Evolutionary conservation across 2,888 invertebrate species (phyloP).

Genomic region (Caenorhabditis becei): DNA sequence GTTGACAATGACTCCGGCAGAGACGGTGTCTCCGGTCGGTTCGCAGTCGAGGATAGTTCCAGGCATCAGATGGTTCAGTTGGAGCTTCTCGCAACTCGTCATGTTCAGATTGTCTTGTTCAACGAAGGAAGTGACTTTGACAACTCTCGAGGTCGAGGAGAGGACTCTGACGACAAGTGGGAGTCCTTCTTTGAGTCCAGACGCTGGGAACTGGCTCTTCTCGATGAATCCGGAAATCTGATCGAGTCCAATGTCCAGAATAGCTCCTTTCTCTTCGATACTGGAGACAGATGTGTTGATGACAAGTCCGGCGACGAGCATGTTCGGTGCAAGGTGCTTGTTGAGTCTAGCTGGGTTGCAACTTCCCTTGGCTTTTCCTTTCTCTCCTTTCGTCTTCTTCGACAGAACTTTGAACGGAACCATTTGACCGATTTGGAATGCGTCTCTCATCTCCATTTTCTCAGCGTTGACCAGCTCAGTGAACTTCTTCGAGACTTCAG

Average conservation of each 20-base stretch:
- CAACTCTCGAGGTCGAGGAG: constrained; percentile 64
- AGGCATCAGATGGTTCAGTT: constrained; percentile 76
- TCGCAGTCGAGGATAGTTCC: constrained; percentile 77
- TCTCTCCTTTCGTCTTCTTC: constrained; percentile 49
- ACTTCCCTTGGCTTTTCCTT: constrained; percentile 54
- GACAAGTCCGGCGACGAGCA: constrained; percentile 70
- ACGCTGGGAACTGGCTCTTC: constrained; percentile 62
- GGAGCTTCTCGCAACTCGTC: constrained; percentile 67
- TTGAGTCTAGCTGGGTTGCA: constrained; percentile 73
- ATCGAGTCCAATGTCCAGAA: constrained; percentile 77
- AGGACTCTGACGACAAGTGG: constrained; percentile 74
- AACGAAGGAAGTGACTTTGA: constrained; percentile 73
- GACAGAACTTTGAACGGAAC: constrained; percentile 72
- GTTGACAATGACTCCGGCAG: constrained; percentile 72
- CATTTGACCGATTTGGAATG: constrained; percentile 76
- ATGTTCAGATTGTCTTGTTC: constrained; percentile 67
- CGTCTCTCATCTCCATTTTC: constrained; percentile 71
- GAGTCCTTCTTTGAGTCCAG: constrained; percentile 66
- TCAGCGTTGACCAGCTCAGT: constrained; percentile 51
- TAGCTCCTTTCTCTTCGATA: constrained; percentile 80
- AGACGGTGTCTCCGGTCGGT: constrained; percentile 71
- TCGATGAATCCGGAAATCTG: constrained; percentile 75
- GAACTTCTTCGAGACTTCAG: constrained; percentile 59
- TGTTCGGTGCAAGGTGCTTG: constrained; percentile 73
- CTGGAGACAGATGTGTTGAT: constrained; percentile 74